phyloP scores from a whole-genome alignment of 2,797 vertebrate genomes.

The Takifugu rubripes region DNA sequence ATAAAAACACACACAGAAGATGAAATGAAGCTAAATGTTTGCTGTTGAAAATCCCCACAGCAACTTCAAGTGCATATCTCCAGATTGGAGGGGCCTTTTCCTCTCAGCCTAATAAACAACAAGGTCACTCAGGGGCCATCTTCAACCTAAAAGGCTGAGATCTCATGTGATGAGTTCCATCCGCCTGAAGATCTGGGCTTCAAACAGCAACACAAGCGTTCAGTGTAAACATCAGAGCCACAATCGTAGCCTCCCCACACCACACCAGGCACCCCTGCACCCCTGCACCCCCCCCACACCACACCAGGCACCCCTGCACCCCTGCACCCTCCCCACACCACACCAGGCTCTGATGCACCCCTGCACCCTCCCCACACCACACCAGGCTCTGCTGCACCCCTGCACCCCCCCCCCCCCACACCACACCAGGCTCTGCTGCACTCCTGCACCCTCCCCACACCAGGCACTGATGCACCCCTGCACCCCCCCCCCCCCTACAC shows the following conservation, averaged over 20 bases:
- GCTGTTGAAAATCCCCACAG: constrained; percentile 24
- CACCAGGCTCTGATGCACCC: constrained; percentile 1
- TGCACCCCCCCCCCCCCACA: no score
- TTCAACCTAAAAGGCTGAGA: constrained; percentile 33
- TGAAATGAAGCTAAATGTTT: constrained; percentile 29
- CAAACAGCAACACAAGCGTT: constrained; percentile 52
- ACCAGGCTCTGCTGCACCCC: no score
- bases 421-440: no score
- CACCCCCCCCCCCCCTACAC: no score
- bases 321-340: constrained; percentile 5
- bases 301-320: no score
- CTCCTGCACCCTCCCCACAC: no score
- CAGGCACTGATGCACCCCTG: no score
- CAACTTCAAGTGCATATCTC: constrained; percentile 52
- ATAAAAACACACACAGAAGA: constrained; percentile 33
- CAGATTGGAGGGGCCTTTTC: constrained; percentile 43
- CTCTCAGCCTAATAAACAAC: constrained; percentile 47
- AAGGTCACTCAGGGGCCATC: constrained; percentile 58
- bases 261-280: no score
- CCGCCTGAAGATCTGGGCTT: constrained; percentile 52
- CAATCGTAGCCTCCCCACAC: constrained; percentile 26
- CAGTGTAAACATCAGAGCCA: constrained; percentile 53
- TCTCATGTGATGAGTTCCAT: constrained; percentile 38
- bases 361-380: constrained; percentile 3
- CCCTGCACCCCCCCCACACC: constrained; percentile 1